Percentiles rank a stretch among this genome's conserved stretches.
These are phyloP conservation scores for Xanthia icteritia DNA, from an alignment of 2,888 invertebrate species.

Conservation along the genomic window DNA sequence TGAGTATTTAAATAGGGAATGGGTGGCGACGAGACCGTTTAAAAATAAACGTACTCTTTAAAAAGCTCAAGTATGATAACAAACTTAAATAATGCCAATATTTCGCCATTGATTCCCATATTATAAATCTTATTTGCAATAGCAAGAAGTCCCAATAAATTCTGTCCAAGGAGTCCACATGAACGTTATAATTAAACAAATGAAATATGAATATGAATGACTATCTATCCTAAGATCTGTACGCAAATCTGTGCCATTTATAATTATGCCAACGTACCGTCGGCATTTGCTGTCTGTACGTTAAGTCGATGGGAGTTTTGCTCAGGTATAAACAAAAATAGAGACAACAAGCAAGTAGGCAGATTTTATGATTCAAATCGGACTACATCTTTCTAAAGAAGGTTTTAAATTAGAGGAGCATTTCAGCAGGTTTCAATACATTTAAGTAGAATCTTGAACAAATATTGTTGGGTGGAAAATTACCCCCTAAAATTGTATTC, in stretches of 20 bases:
- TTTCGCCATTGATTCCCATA: conserved; percentile 18
- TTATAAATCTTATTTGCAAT: conserved; percentile 21
- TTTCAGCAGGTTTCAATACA: neutral
- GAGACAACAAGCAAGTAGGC: neutral
- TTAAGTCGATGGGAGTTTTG: conserved; percentile 48
- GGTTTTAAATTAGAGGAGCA: no score
- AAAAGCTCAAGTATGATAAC: neutral
- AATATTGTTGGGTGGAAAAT: neutral
- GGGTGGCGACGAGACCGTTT: neutral
- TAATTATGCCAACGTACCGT: conserved; percentile 45
- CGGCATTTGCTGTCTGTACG: conserved; percentile 19
- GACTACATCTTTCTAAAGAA: neutral
- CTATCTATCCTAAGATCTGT: conserved; percentile 20
- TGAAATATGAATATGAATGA: conserved; percentile 6
- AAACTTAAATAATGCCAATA: neutral
- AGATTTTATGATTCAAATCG: neutral
- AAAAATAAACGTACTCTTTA: neutral
- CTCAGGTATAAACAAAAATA: conserved; percentile 25
- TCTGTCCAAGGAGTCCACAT: conserved; percentile 64
- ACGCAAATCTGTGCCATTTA: conserved; percentile 59
- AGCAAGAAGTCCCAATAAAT: conserved; percentile 45
- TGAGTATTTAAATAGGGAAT: conserved; percentile 16
- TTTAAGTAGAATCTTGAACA: neutral
- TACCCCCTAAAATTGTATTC: neutral
- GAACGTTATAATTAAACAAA: conserved; percentile 11